These are phyloP conservation scores for Oryzias javanicus DNA, from an alignment of 2,113 vertebrate species.

Conservation along the genomic window DNA sequence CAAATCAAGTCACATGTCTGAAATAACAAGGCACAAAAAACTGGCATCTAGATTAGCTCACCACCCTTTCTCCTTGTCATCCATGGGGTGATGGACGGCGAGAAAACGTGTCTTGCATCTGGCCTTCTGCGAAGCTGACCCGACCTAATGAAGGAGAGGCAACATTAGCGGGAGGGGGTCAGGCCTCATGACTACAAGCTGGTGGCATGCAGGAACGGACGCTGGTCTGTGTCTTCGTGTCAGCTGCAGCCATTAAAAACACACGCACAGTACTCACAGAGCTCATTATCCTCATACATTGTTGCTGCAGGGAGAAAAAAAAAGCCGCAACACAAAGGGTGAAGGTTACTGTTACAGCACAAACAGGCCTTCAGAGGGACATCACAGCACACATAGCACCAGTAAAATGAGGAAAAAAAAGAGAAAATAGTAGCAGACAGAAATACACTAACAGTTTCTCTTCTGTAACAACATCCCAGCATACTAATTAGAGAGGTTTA, in stretches of 20 bases:
- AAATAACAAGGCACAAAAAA: constrained; percentile 42
- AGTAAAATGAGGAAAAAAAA: constrained; percentile 11
- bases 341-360: constrained; percentile 22
- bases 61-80: constrained; percentile 14
- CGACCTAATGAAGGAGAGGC: constrained; percentile 23
- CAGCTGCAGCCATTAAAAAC: constrained; percentile 29
- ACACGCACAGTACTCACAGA: constrained; percentile 15
- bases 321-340: constrained; percentile 13
- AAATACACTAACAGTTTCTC: constrained; percentile 17
- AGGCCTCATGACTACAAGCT: constrained; percentile 5
- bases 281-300: constrained; percentile 36
- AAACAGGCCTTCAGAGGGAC: constrained; percentile 21
- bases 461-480: constrained; percentile 20
- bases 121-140: constrained; percentile 12
- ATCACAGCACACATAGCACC: constrained; percentile 24
- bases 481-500: constrained; percentile 40
- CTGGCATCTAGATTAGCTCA: constrained; percentile 13
- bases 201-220: constrained; percentile 18
- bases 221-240: constrained; percentile 4
- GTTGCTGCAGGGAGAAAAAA: constrained; percentile 28
- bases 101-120: constrained; percentile 29
- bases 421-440: constrained; percentile 8
- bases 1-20: constrained; percentile 1
- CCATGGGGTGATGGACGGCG: constrained; percentile 1
- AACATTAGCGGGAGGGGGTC: constrained; percentile 25